Percentiles rank a stretch among this genome's conserved stretches.
Conservation (phyloP, 1,140 invertebrate genomes). For the Nomia melanderi region DNA sequence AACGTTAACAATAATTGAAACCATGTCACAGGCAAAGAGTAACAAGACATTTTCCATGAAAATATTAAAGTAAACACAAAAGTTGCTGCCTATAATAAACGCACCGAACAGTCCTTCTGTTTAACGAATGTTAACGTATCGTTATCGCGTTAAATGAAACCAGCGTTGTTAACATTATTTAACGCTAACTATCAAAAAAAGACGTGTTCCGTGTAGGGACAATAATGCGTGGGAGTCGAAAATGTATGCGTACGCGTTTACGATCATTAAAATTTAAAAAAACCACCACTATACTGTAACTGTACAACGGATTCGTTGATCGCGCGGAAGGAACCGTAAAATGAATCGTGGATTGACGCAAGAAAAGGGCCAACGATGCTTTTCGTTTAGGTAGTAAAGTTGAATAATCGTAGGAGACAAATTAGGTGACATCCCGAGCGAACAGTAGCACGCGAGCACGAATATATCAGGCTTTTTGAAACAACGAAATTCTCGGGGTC, state of each 20-base stretch:
- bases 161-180: constrained; percentile 7
- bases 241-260: constrained; percentile 54
- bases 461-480: constrained; percentile 11
- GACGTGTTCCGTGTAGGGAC: constrained; percentile 33
- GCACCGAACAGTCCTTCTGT: neutral
- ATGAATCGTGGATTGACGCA: neutral
- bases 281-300: constrained; percentile 1
- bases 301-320: neutral
- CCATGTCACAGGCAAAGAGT: neutral
- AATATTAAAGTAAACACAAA: neutral
- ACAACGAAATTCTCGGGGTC: constrained; percentile 2
- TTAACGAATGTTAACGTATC: neutral
- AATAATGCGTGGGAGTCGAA: constrained; percentile 67
- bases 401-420: constrained; percentile 53
- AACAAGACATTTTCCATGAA: neutral
- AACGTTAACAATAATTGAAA: constrained; percentile 15
- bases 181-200: constrained; percentile 7
- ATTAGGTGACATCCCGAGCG: constrained; percentile 62
- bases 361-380: constrained; percentile 1
- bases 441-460: constrained; percentile 29
- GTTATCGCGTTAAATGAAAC: neutral
- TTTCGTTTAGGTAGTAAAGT: constrained; percentile 25
- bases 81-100: neutral
- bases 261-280: constrained; percentile 48
- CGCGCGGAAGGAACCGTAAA: neutral